Evolutionary conservation across 1,140 invertebrate genomes (phyloP).

Genomic region (Pseudoatta argentina): DNA sequence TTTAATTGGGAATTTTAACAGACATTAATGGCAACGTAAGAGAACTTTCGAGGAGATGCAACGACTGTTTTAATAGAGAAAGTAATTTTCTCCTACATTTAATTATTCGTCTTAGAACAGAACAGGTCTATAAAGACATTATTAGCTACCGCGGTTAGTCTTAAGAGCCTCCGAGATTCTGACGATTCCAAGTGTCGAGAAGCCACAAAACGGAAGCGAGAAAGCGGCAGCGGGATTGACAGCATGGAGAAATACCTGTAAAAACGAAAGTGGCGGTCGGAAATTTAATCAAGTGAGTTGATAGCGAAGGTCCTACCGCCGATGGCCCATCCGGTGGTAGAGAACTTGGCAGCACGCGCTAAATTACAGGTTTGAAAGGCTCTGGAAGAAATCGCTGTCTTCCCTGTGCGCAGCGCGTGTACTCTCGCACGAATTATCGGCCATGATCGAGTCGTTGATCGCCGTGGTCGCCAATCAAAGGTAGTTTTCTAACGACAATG

Average conservation of each 20-base stretch:
- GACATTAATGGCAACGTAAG: not conserved
- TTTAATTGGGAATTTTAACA: not conserved
- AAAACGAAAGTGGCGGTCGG: conserved; percentile 59
- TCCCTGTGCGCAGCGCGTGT: conserved; percentile 49
- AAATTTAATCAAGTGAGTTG: conserved; percentile 61
- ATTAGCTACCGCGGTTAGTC: not conserved
- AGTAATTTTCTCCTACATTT: conserved; percentile 48
- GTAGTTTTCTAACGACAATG: conserved; percentile 69
- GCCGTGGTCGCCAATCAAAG: conserved; percentile 60
- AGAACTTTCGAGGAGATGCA: not conserved
- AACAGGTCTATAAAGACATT: conserved; percentile 16
- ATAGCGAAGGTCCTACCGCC: conserved; percentile 62
- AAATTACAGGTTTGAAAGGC: conserved; percentile 63
- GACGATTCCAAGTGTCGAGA: not conserved
- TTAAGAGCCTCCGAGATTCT: not conserved
- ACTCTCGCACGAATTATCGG: conserved; percentile 64
- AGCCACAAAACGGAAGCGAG: conserved; percentile 22
- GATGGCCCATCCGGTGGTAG: conserved; percentile 61
- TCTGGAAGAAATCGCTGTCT: conserved; percentile 61
- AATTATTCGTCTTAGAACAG: conserved; percentile 26
- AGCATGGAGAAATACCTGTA: conserved; percentile 50
- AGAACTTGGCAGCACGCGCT: conserved; percentile 64
- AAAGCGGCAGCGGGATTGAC: conserved; percentile 53
- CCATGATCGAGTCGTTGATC: conserved; percentile 58
- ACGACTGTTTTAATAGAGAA: conserved; percentile 24